Percentiles rank a stretch among this genome's conserved stretches.
These are phyloP conservation scores for Caenorhabditis sinica DNA, from an alignment of 2,888 invertebrate genomes.

Conservation along the genomic window DNA sequence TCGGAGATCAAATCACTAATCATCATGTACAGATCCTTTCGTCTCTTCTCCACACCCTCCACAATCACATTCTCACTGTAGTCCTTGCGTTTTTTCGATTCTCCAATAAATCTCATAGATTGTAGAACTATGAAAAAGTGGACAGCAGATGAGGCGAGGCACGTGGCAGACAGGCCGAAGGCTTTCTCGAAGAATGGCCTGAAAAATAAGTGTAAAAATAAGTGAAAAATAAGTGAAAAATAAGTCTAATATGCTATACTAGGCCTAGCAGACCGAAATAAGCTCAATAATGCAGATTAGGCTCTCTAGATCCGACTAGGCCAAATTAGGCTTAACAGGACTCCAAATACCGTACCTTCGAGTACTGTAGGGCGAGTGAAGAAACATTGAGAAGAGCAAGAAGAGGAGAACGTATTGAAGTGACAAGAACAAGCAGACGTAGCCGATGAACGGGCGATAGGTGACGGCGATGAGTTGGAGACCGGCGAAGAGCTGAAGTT, in stretches of 20 bases:
- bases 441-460: slow-evolving; percentile 1
- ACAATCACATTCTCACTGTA: slow-evolving; percentile 33
- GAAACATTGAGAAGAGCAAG: slow-evolving; percentile 7
- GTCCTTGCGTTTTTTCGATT: slow-evolving; percentile 27
- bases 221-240: no score
- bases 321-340: neutral
- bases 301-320: no score
- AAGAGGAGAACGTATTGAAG: slow-evolving; percentile 15
- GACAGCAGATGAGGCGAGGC: neutral
- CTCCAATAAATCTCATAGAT: slow-evolving; percentile 16
- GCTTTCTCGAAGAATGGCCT: neutral
- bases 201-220: no score
- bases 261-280: no score
- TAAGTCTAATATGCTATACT: neutral
- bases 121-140: slow-evolving; percentile 29
- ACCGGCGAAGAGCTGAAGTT: neutral
- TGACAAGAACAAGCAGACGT: slow-evolving; percentile 5
- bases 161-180: neutral
- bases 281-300: no score
- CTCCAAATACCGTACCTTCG: no score
- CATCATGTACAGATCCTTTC: slow-evolving; percentile 29
- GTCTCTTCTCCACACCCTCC: slow-evolving; percentile 38
- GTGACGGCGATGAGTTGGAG: neutral
- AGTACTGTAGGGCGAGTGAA: neutral
- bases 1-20: slow-evolving; percentile 28